These are phyloP conservation scores for Chaetorhynchus papuensis DNA, from an alignment of 2,113 vertebrate genomes.

Conservation along the genomic window DNA sequence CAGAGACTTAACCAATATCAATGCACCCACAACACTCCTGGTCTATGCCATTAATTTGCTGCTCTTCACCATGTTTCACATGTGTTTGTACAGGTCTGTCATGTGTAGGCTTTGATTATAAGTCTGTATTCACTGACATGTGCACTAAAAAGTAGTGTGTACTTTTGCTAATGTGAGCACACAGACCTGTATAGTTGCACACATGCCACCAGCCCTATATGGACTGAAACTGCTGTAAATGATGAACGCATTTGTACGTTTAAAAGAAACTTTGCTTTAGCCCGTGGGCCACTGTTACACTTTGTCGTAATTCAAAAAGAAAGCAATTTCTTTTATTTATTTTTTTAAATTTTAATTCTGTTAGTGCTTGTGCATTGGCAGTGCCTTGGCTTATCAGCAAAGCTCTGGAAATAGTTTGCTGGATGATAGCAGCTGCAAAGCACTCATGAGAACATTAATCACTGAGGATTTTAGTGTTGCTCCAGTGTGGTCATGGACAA, in stretches of 20 bases:
- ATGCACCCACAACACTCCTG: not conserved
- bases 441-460: not conserved
- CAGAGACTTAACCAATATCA: not conserved
- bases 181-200: accelerated
- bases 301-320: not conserved
- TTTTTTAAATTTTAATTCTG: not conserved
- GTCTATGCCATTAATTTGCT: not conserved
- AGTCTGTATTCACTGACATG: not conserved
- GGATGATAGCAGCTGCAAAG: not conserved
- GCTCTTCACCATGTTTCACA: not conserved
- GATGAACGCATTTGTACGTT: not conserved
- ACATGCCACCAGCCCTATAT: not conserved
- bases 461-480: not conserved
- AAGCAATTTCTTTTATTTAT: not conserved
- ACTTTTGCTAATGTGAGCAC: not conserved
- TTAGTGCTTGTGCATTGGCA: not conserved
- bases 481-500: not conserved
- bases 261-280: not conserved
- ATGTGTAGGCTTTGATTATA: not conserved
- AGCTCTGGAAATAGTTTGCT: not conserved
- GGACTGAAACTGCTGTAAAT: not conserved
- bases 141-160: not conserved
- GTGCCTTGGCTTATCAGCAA: not conserved
- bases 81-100: not conserved
- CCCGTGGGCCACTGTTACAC: not conserved